Evolutionary conservation across 2,113 vertebrate genomes (phyloP).

Genomic region (Platysternon megacephalum): DNA sequence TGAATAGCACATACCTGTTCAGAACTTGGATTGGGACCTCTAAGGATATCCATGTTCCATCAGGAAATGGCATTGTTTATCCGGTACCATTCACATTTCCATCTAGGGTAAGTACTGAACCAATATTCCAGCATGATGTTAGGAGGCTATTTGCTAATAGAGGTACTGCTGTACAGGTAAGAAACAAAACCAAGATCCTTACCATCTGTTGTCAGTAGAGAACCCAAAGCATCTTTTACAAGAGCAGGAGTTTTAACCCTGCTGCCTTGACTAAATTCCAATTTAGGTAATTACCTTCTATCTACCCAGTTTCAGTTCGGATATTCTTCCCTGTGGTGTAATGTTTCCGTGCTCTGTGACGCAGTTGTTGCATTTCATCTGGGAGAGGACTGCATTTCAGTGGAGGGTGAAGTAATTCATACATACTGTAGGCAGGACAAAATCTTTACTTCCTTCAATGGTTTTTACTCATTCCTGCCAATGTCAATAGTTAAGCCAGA

Average conservation of each 20-base stretch:
- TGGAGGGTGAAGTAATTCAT: not conserved
- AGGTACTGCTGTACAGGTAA: not conserved
- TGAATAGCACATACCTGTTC: not conserved
- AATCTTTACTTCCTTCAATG: not conserved
- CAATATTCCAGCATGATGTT: constrained; percentile 1
- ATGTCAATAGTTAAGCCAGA: not conserved
- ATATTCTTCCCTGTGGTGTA: not conserved
- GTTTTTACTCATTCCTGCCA: not conserved
- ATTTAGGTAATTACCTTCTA: not conserved
- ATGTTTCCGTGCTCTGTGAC: not conserved
- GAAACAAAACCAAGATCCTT: constrained; percentile 11
- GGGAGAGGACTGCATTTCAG: not conserved
- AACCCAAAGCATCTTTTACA: not conserved
- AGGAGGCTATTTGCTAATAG: constrained; percentile 15
- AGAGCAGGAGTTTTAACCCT: not conserved
- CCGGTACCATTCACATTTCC: constrained; percentile 11
- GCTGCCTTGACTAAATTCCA: not conserved
- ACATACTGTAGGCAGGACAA: rapidly evolving
- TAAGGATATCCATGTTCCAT: not conserved
- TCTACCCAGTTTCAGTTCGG: not conserved
- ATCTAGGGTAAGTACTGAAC: constrained; percentile 5
- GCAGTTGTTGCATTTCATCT: not conserved
- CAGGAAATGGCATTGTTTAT: constrained; percentile 36
- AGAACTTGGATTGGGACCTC: not conserved
- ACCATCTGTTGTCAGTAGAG: rapidly evolving